phyloP scores from a whole-genome alignment of 2,888 invertebrate species.

The Stenichneumon culpator region DNA sequence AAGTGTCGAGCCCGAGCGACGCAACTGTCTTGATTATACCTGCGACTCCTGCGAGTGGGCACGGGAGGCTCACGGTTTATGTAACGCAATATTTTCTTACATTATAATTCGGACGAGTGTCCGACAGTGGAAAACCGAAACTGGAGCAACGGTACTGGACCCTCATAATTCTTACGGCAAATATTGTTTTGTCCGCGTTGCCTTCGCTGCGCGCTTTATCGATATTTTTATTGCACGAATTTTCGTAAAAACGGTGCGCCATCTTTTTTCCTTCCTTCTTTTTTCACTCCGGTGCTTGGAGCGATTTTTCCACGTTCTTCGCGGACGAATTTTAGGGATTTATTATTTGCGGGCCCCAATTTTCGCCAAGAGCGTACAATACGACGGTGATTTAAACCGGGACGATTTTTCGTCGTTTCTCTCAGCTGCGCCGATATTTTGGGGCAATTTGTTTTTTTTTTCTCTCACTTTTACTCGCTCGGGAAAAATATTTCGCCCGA shows the following conservation, averaged over 20 bases:
- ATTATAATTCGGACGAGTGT: slow-evolving; percentile 63
- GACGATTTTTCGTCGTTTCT: slow-evolving; percentile 71
- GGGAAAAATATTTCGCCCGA: slow-evolving; percentile 35
- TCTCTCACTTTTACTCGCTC: slow-evolving; percentile 17
- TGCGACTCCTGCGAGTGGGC: slow-evolving; percentile 17
- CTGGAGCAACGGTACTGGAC: slow-evolving; percentile 75
- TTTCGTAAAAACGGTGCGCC: slow-evolving; percentile 45
- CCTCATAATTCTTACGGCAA: slow-evolving; percentile 71
- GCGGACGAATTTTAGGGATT: slow-evolving; percentile 11
- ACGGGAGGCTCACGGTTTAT: slow-evolving; percentile 9
- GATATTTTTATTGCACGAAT: slow-evolving; percentile 65
- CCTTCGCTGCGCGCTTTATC: slow-evolving; percentile 60
- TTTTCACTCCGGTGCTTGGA: background rate
- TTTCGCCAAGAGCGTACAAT: slow-evolving; percentile 68
- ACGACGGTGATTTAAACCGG: slow-evolving; percentile 75
- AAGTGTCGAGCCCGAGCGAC: background rate
- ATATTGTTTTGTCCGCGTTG: slow-evolving; percentile 50
- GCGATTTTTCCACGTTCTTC: slow-evolving; percentile 21
- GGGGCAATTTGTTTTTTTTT: slow-evolving; percentile 23
- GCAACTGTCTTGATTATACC: slow-evolving; percentile 9
- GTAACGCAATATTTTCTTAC: slow-evolving; percentile 61
- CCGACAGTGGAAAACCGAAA: slow-evolving; percentile 72
- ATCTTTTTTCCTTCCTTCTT: slow-evolving; percentile 54
- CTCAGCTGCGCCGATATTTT: background rate
- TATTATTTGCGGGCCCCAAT: slow-evolving; percentile 21